These are phyloP conservation scores for Rhinolophus sinicus DNA, from an alignment of 2,113 vertebrate species.

Conservation along the genomic window DNA sequence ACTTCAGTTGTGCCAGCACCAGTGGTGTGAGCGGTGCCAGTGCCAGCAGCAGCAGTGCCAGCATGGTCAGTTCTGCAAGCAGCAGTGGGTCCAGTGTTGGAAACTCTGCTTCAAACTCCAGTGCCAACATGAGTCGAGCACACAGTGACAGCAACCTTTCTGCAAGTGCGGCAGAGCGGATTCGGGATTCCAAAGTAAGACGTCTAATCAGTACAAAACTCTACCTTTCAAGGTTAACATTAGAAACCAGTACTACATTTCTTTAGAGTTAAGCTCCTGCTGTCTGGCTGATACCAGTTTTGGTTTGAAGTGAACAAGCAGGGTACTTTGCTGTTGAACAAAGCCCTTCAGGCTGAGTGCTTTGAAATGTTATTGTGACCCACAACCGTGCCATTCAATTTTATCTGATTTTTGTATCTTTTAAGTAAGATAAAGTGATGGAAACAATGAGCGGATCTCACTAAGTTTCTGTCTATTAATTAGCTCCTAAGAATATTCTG, in stretches of 20 bases:
- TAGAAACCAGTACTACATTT: constrained; percentile 26
- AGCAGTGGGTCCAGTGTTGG: constrained; percentile 92
- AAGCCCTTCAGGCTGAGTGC: constrained; percentile 22
- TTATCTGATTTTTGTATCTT: constrained; percentile 66
- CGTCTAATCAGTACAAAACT: constrained; percentile 55
- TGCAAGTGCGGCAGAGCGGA: constrained; percentile 95
- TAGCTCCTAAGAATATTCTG: constrained; percentile 61
- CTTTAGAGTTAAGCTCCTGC: constrained; percentile 32
- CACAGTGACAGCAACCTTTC: constrained; percentile 98
- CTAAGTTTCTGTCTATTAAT: constrained; percentile 39
- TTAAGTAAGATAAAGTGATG: constrained; percentile 59
- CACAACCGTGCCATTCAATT: constrained; percentile 8
- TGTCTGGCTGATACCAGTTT: constrained; percentile 44
- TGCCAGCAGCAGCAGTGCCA: constrained; percentile 93
- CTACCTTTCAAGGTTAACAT: constrained; percentile 64
- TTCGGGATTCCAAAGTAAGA: constrained; percentile 98
- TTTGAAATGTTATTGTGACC: constrained; percentile 48
- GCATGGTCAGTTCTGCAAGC: constrained; percentile 95
- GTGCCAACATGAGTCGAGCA: constrained; percentile 96
- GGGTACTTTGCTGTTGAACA: constrained; percentile 41
- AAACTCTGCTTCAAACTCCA: constrained; percentile 93
- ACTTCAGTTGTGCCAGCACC: constrained; percentile 93
- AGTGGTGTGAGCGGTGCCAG: constrained; percentile 93
- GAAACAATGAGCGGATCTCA: constrained; percentile 60
- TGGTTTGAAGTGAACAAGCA: constrained; percentile 52